Evolutionary conservation across 2,888 invertebrate genomes (phyloP).

Genomic region (Dusona sp.): DNA sequence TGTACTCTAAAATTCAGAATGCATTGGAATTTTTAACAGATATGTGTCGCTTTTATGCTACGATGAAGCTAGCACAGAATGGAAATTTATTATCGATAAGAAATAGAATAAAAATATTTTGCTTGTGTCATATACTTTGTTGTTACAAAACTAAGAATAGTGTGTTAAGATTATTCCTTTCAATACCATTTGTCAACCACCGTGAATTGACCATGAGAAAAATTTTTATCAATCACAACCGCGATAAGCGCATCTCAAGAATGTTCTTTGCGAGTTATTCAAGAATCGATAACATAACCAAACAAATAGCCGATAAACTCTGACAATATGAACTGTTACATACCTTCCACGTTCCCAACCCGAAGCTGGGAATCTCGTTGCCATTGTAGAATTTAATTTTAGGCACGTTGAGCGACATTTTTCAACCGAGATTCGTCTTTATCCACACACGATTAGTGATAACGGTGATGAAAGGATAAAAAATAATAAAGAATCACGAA

Average conservation of each 20-base stretch:
- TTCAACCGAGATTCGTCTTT: background rate
- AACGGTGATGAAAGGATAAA: background rate
- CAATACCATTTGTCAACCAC: background rate
- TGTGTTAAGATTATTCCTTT: background rate
- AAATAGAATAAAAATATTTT: background rate
- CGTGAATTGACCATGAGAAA: background rate
- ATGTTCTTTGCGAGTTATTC: background rate
- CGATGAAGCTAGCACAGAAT: background rate
- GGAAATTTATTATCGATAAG: background rate
- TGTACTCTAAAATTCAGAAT: background rate
- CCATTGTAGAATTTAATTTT: constrained; percentile 85
- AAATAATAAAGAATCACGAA: background rate
- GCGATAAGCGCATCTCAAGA: background rate
- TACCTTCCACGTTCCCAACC: constrained; percentile 87
- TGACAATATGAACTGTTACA: constrained; percentile 45
- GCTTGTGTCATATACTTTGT: background rate
- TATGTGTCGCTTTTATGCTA: background rate
- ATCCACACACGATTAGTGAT: background rate
- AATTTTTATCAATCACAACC: background rate
- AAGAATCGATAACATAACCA: constrained; percentile 33
- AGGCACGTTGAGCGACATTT: constrained; percentile 80
- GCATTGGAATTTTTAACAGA: background rate
- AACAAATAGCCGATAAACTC: background rate
- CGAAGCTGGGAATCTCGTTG: constrained; percentile 85
- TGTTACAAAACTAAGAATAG: background rate